Evolutionary conservation across 2,113 vertebrate genomes (phyloP).

Genomic region (Galemys pyrenaicus): DNA sequence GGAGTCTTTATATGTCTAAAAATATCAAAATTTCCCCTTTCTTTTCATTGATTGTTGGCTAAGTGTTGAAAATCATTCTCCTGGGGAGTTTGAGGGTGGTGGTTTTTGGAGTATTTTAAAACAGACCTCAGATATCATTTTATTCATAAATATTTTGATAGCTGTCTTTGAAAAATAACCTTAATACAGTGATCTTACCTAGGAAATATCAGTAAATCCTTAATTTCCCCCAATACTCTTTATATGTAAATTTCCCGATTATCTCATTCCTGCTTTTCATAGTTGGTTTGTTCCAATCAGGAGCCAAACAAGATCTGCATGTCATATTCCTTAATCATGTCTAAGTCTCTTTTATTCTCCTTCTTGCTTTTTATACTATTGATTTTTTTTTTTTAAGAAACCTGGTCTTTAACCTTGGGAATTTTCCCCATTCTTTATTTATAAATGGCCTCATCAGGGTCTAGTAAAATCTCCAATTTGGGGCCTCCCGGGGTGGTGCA

Average conservation of each 20-base stretch:
- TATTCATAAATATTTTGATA: neutral
- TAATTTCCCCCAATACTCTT: neutral
- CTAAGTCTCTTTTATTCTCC: neutral
- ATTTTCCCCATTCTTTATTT: neutral
- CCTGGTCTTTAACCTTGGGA: neutral
- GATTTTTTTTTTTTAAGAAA: neutral
- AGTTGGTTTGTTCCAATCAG: neutral
- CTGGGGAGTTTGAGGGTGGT: neutral
- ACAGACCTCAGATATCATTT: neutral
- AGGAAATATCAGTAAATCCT: neutral
- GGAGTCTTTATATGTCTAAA: neutral
- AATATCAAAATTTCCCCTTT: neutral
- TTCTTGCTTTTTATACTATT: neutral
- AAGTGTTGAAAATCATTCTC: neutral
- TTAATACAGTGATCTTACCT: neutral
- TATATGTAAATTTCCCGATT: neutral
- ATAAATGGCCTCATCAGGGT: neutral
- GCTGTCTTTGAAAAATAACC: neutral
- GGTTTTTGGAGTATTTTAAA: conserved; percentile 22
- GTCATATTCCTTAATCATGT: neutral
- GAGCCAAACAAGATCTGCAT: neutral
- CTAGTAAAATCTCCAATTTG: neutral
- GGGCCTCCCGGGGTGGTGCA: no score
- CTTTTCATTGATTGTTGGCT: neutral
- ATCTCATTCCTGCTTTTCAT: neutral